A percentile compares a stretch with the other conserved stretches of the same genome.
These are phyloP conservation scores for Sicus ferrugineus DNA, from an alignment of 2,888 invertebrate genomes.

Conservation along the genomic window DNA sequence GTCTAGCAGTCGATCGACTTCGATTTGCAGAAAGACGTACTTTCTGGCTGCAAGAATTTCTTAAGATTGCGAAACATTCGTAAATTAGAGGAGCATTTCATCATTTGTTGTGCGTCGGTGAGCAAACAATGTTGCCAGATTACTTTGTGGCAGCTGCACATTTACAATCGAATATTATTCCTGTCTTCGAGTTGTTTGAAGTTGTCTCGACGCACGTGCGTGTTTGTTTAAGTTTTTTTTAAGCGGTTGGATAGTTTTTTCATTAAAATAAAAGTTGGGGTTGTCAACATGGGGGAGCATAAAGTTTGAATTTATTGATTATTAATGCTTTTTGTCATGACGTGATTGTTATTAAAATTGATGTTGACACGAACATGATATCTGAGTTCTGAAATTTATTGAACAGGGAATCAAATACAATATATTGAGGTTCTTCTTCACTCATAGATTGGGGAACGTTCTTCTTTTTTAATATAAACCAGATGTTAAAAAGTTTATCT, in stretches of 20 bases:
- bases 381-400: neutral
- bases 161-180: neutral
- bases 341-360: neutral
- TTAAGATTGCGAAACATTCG: slow-evolving; percentile 27
- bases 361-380: neutral
- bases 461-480: no score
- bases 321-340: no score
- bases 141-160: slow-evolving; percentile 26
- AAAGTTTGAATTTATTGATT: neutral
- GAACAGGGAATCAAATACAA: no score
- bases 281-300: neutral
- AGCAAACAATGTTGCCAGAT: slow-evolving; percentile 27
- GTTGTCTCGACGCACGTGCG: slow-evolving; percentile 29
- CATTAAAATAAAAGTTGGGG: neutral
- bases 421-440: no score
- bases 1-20: neutral
- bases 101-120: neutral
- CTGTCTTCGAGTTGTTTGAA: neutral
- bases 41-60: slow-evolving; percentile 14
- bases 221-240: slow-evolving; percentile 28
- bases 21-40: neutral
- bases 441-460: no score
- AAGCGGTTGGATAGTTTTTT: neutral
- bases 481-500: no score
- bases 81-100: slow-evolving; percentile 6